Base-by-base conservation (phyloP, 2,113 vertebrate genomes). In the Lagopus muta region DNA sequence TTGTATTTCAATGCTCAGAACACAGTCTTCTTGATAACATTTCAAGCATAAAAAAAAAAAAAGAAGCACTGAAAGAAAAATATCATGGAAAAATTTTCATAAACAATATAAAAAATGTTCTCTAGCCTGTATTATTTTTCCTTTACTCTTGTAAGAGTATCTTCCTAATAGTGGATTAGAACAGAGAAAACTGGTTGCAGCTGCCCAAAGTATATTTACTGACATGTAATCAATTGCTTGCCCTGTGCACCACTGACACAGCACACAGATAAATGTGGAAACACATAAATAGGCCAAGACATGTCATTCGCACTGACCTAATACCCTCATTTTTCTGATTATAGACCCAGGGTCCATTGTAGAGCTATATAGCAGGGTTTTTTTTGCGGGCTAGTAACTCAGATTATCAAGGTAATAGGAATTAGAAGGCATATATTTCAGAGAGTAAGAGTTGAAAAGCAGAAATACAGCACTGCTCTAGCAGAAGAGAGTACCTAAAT, bases 161-260 rank as follows among this genome's bases (percentile, higher is more conserved):
- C 81, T 91, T 96, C 55, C 48, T 62, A 67, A 87, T 80, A 67
- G 22, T 6, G 60, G 32, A 73, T 45, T 1, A 6, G 70, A 67
- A 76, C 11, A 75, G 28, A 72, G 1, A n/a, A 80, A 91, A 86
- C 43, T 52, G 22, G n/a, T 30, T 77, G 34, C 38, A 82, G 47
- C 24, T 78, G 72, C 34, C 72, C 85, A 78, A 61, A 92, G 79
- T 61, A 61, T 75, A 90, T 86, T 90, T 90, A 82, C 57, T 83
- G 69, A 78, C 40, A 69, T 36, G 28, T 47, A 94, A 91, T 88
- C 79, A 81, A 32, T 93, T 71, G 25, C 88, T 88, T 82, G 65
- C 61, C 69, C 69, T 72, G 17, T 58, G 57, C 60, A 83, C 55
- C 43, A 61, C 43, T 50, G 72, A 67, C 36, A 75, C 32, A 58